Evolutionary conservation across 2,113 vertebrate species (phyloP).

Genomic region (Chaetodon auriga): DNA sequence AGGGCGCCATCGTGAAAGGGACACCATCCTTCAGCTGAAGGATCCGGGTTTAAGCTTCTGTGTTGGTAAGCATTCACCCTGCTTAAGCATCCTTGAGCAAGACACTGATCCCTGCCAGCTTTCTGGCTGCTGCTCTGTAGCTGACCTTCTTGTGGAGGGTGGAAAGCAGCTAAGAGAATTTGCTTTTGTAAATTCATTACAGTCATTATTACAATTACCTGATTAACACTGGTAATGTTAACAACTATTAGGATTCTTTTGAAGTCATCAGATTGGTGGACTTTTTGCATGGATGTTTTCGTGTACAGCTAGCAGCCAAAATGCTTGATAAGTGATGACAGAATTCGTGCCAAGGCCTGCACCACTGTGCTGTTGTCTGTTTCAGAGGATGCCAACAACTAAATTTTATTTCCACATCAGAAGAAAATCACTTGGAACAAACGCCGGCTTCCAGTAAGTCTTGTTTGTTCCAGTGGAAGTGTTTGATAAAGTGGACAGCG

Average conservation of each 20-base stretch:
- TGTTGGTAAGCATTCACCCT: constrained; percentile 51
- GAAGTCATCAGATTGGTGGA: neutral
- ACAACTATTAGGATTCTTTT: neutral
- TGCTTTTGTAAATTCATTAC: neutral
- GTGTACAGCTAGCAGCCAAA: constrained; percentile 12
- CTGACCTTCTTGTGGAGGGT: constrained; percentile 34
- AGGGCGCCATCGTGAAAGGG: constrained; percentile 56
- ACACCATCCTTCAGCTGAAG: constrained; percentile 59
- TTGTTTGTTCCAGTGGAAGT: neutral
- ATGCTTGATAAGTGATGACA: constrained; percentile 33
- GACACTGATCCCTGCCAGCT: constrained; percentile 65
- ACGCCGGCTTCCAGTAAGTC: neutral
- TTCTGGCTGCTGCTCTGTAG: constrained; percentile 20
- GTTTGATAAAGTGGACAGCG: neutral
- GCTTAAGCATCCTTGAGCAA: constrained; percentile 67
- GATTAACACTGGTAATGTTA: neutral
- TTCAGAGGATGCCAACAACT: constrained; percentile 23
- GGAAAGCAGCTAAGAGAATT: neutral
- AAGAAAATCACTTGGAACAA: constrained; percentile 15
- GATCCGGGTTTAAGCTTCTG: constrained; percentile 63
- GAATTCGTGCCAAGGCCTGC: constrained; percentile 41
- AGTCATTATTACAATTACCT: neutral
- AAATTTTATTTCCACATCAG: constrained; percentile 34
- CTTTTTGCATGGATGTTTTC: constrained; percentile 21
- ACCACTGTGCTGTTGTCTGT: constrained; percentile 24